Base-by-base conservation (phyloP, 2,888 invertebrate genomes). In the Drosophila robusta region DNA sequence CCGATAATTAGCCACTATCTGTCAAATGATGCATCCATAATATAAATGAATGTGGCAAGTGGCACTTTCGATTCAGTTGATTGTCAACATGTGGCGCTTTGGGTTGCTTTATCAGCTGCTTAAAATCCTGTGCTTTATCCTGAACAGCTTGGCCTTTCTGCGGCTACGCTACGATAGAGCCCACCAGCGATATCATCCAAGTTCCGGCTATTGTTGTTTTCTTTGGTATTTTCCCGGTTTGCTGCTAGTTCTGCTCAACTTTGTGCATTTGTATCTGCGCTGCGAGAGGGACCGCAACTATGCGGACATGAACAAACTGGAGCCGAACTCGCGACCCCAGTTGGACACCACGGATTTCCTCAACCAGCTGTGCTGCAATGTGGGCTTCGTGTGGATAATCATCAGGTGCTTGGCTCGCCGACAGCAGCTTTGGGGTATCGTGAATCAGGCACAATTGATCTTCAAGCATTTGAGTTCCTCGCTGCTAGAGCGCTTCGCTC, bases 81-180 rank as follows among this genome's bases (percentile, higher is more conserved):
- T 11, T 32, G n/a, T 42, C 46, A 62, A 58, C 44, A 81, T 81
- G 86, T 34, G 41, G 22, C 47, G 61, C 29, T 18, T 76, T 44
- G 34, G 47, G 32, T 58, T 71, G 50, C 46, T 85, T 1, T 50
- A 38, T 24, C 11, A 39, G 5, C 49, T 66, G 24, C 34, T 75
- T 0, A 47, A 63, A 22, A 14, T 65, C 1, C 22, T 79, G 18
- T 52, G 64, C 0, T 7, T 50, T n/a, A 8, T 63, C 1, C 58
- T 80, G 16, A 29, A 62, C 5, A 22, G 7, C 3, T 22, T 67
- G 5, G 81, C 80, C 0, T 55, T 81, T n/a, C 12, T 80, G n/a
- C 57, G 64, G 9, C 5, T 82, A 0, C 9, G 26, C 4, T 84
- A 24, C 16, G 51, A 68, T 4, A 14, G 56, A 14, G 32, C 65